These are phyloP conservation scores for Sternarchorhynchus goeldii DNA, from an alignment of 2,797 vertebrate species.

Conservation along the genomic window DNA sequence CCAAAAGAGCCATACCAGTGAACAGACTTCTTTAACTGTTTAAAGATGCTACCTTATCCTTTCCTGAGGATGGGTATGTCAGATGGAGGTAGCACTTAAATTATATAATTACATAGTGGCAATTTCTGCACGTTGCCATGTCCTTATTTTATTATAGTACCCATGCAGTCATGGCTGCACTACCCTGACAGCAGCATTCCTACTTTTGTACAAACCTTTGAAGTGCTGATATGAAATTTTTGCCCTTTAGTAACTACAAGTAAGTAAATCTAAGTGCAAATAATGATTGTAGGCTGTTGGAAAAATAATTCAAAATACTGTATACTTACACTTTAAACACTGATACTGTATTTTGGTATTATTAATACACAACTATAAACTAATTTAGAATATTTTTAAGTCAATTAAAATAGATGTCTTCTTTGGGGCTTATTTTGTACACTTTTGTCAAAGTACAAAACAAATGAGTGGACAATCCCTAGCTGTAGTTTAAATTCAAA, in stretches of 20 bases:
- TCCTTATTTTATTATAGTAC: neutral
- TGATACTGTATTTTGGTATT: neutral
- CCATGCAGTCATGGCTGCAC: neutral
- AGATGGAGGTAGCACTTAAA: neutral
- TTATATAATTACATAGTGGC: neutral
- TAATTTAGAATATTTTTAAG: neutral
- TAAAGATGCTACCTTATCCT: conserved; percentile 20
- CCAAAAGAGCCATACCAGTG: neutral
- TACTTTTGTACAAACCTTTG: neutral
- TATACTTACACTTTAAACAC: neutral
- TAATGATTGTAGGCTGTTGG: neutral
- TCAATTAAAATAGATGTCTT: too few relatives aligned
- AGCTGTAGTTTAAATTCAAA: too few relatives aligned
- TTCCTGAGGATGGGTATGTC: neutral
- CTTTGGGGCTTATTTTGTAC: too few relatives aligned
- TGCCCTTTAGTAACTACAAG: neutral
- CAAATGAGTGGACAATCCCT: too few relatives aligned
- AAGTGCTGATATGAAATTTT: neutral
- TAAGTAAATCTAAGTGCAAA: too few relatives aligned
- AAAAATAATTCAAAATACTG: neutral
- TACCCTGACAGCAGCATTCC: neutral
- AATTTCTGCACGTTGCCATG: neutral
- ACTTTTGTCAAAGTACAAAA: too few relatives aligned
- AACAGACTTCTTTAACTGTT: conserved; percentile 51
- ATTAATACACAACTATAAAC: neutral